Percentiles rank a stretch among this genome's conserved stretches.
Conservation (phyloP, 2,888 invertebrate genomes). For the Mamestra brassicae region DNA sequence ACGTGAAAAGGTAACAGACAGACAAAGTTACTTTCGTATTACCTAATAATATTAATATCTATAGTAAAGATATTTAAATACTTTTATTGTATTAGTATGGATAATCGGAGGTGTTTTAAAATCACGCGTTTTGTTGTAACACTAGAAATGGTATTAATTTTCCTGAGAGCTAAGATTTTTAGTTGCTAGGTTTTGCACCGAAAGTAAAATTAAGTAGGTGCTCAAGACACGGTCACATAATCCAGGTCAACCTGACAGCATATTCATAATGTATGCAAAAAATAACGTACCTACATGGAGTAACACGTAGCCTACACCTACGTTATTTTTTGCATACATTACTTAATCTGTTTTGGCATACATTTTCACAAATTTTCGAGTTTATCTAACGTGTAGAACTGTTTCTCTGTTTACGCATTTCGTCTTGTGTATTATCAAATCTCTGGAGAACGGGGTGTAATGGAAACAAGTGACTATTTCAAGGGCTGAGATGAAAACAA, state of each 20-base stretch:
- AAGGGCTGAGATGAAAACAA: constrained; percentile 41
- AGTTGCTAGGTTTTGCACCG: constrained; percentile 1
- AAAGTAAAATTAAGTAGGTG: neutral
- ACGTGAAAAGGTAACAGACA: neutral
- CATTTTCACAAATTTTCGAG: neutral
- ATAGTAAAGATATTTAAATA: no score
- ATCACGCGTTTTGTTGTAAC: neutral
- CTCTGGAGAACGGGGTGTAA: constrained; percentile 3
- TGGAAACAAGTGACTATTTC: constrained; percentile 31
- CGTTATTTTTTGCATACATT: no score
- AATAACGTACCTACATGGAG: neutral
- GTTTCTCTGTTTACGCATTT: constrained; percentile 14
- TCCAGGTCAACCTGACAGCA: constrained; percentile 9
- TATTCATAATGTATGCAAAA: constrained; percentile 4
- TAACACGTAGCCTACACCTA: no score
- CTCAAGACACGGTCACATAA: constrained; percentile 5
- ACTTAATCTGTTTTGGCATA: neutral
- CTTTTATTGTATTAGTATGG: no score
- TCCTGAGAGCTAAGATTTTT: neutral
- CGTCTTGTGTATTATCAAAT: constrained; percentile 5
- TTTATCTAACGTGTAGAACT: neutral
- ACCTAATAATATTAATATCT: neutral
- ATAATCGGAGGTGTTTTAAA: neutral
- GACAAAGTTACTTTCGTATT: neutral
- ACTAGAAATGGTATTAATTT: neutral